phyloP scores from a whole-genome alignment of 2,888 invertebrate genomes.

The Melangyna quadrimaculata region DNA sequence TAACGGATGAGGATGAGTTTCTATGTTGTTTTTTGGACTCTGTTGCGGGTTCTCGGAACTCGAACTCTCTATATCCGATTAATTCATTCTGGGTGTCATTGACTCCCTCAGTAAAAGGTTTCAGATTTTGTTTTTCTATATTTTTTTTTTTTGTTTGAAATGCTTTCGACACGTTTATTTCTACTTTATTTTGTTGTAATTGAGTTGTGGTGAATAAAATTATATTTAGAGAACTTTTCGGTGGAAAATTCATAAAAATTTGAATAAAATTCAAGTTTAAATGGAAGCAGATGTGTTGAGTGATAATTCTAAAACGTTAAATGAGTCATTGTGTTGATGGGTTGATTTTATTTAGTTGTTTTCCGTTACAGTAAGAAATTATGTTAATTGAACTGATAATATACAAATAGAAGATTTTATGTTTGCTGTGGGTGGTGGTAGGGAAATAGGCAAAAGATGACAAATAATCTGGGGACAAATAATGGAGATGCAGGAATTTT shows the following conservation, averaged over 20 bases:
- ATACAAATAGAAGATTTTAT: background rate
- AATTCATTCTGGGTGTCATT: slow-evolving; percentile 55
- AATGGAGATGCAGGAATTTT: background rate
- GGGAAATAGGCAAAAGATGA: background rate
- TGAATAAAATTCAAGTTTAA: slow-evolving; percentile 8
- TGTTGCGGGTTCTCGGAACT: background rate
- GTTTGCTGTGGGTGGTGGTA: background rate
- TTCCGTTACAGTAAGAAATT: background rate
- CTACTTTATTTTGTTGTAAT: slow-evolving; percentile 17
- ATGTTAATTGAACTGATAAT: background rate
- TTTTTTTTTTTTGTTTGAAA: slow-evolving; percentile 19
- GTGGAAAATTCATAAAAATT: background rate
- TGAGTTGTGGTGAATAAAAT: slow-evolving; percentile 59
- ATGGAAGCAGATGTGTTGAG: slow-evolving; percentile 20
- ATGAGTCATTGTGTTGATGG: slow-evolving; percentile 6
- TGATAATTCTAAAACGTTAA: background rate
- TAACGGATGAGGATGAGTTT: slow-evolving; percentile 6
- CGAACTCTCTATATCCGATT: slow-evolving; percentile 25
- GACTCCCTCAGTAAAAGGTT: slow-evolving; percentile 50
- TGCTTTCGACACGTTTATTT: slow-evolving; percentile 42
- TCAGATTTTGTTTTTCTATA: background rate
- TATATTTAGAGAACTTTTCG: slow-evolving; percentile 14
- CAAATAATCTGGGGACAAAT: background rate
- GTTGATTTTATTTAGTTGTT: background rate
- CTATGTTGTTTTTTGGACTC: background rate